A percentile compares a stretch with the other conserved stretches of the same genome.
These are phyloP conservation scores for Cylas formicarius DNA, from an alignment of 1,140 invertebrate species.

Conservation along the genomic window DNA sequence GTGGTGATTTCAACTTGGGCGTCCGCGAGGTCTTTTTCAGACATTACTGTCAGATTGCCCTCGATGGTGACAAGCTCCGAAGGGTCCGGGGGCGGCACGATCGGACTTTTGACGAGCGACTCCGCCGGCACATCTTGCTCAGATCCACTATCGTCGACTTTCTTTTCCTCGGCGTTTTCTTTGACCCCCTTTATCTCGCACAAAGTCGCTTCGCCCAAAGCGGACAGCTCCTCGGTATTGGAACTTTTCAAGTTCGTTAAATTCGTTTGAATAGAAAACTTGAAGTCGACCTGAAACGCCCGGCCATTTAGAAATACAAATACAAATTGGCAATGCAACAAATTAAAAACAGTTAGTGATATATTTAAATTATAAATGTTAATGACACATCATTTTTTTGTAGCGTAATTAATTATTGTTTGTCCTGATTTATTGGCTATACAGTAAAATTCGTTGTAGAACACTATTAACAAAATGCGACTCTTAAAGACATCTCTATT, in stretches of 20 bases:
- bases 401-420: no score
- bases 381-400: no score
- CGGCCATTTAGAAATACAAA: no score
- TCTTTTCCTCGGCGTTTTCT: constrained; percentile 1
- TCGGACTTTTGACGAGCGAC: not conserved
- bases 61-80: constrained; percentile 32
- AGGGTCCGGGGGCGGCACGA: constrained; percentile 13
- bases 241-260: constrained; percentile 16
- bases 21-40: constrained; percentile 37
- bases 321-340: no score
- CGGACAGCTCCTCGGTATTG: constrained; percentile 26
- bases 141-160: constrained; percentile 1
- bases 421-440: no score
- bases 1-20: constrained; percentile 39
- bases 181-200: constrained; percentile 12
- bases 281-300: constrained; percentile 2
- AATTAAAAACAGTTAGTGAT: no score
- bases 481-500: no score
- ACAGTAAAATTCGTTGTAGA: no score
- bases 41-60: constrained; percentile 36
- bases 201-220: constrained; percentile 21
- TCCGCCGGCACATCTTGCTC: not conserved
- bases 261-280: constrained; percentile 21
- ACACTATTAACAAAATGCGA: no score
- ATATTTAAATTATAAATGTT: no score